phyloP scores from a whole-genome alignment of 2,888 invertebrate genomes.

The Rhagonycha lutea region DNA sequence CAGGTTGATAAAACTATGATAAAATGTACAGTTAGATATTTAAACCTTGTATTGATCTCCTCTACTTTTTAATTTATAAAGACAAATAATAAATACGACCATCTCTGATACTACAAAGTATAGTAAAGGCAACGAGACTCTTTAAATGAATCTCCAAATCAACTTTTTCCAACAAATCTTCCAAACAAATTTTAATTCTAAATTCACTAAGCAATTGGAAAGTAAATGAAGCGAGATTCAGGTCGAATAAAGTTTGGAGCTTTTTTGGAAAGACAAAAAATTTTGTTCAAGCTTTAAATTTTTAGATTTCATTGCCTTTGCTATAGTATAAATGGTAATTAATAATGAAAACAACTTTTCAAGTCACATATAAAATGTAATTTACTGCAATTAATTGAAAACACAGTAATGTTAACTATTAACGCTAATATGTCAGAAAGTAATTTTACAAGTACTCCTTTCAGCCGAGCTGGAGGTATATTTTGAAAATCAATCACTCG shows the following conservation, averaged over 20 bases:
- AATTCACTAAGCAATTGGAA: background rate
- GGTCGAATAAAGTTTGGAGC: background rate
- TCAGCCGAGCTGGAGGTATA: constrained; percentile 19
- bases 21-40: background rate
- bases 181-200: background rate
- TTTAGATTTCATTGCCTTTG: background rate
- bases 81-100: background rate
- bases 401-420: constrained; percentile 15
- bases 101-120: background rate
- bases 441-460: constrained; percentile 19
- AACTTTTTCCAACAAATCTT: background rate
- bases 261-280: background rate
- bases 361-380: constrained; percentile 22
- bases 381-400: constrained; percentile 19
- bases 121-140: background rate
- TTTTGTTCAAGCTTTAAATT: background rate
- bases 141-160: background rate
- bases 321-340: background rate
- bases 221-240: background rate
- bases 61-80: background rate
- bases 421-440: constrained; percentile 15
- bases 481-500: constrained; percentile 5
- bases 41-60: background rate
- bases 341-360: background rate
- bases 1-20: background rate